Evolutionary conservation across 2,888 invertebrate genomes (phyloP), one percentile per base, ranked within the genome.

Genomic region (Ectropis crepuscularia): DNA sequence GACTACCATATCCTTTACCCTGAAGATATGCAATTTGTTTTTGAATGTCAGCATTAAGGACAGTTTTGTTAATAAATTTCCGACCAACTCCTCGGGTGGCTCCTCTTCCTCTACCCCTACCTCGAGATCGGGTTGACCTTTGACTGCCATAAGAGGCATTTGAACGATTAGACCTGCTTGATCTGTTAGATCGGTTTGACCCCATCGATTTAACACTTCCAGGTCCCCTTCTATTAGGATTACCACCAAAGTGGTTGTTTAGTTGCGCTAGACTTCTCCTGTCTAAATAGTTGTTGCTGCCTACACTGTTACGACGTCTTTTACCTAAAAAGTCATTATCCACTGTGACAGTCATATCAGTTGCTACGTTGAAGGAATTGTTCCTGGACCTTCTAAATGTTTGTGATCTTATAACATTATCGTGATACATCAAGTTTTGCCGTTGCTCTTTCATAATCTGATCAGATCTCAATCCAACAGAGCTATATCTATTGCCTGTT

Each of bases 1-100:
- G 69, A 39, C 45, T 74, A 6, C 82, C 83, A 72, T 77, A 83
- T 12, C 76, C 74, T 76, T 89, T 90, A 42, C 90, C 89, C 72
- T 93, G 93, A 54, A 93, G 83, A 58, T 81, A 86, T 59, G 93
- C 93, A 67, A 93, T 93, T 78, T 93, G 90, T 70, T 88, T 81
- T 67, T 93, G 93, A 7, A 93, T 76, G 69, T 86, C 87, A 0
- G 87, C 80, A 79, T 93, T 89, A 9, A 93, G 76, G 7, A 87
- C 77, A 74, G 87, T 89, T 71, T 91, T 91, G 70, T 85, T 88
- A 6, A 82, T 76, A 81, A 91, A 91, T 1, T 90, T 90, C 11
- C 85, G 78, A 0, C 88, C 86, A 48, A 90, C 76, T 1, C 88
- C 88, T 37, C 89, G 77, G 53, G 47, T 64, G 7, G 16, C 46